A percentile compares a stretch with the other conserved stretches of the same genome.
phyloP scores from a whole-genome alignment of 2,888 invertebrate genomes.

The Cheilosia variabilis region DNA sequence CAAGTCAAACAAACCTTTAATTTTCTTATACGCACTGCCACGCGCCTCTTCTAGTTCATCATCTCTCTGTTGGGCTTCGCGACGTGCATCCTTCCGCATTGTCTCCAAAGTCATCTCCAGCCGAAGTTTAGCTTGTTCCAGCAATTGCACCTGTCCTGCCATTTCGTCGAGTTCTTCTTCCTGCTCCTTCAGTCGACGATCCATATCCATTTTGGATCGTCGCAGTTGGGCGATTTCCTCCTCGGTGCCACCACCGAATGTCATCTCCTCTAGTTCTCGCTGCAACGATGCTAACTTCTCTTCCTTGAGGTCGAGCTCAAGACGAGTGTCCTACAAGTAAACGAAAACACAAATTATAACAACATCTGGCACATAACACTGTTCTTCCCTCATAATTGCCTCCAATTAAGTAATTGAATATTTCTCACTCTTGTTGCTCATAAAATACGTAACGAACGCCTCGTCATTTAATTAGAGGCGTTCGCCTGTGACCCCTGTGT shows the following conservation, averaged over 20 bases:
- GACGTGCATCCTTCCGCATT: conserved; percentile 93
- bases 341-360: not conserved
- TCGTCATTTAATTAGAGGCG: conserved; percentile 37
- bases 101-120: conserved; percentile 97
- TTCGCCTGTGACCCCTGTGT: conserved; percentile 44
- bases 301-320: conserved; percentile 95
- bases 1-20: conserved; percentile 87
- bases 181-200: conserved; percentile 92
- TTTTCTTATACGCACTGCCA: conserved; percentile 95
- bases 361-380: not conserved
- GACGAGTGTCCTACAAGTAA: conserved; percentile 89
- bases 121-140: conserved; percentile 96
- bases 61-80: conserved; percentile 95
- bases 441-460: conserved; percentile 9
- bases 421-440: conserved; percentile 11
- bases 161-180: conserved; percentile 98
- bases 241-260: conserved; percentile 91
- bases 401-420: conserved; percentile 62
- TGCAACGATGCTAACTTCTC: conserved; percentile 92
- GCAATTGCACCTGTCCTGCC: conserved; percentile 93
- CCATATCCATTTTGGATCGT: conserved; percentile 93
- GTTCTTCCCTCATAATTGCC: conserved; percentile 27
- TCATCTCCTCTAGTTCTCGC: conserved; percentile 93
- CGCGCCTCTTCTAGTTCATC: conserved; percentile 97
- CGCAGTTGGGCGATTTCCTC: conserved; percentile 93